These are phyloP conservation scores for Anastrepha obliqua DNA, from an alignment of 1,140 invertebrate species.

Conservation along the genomic window DNA sequence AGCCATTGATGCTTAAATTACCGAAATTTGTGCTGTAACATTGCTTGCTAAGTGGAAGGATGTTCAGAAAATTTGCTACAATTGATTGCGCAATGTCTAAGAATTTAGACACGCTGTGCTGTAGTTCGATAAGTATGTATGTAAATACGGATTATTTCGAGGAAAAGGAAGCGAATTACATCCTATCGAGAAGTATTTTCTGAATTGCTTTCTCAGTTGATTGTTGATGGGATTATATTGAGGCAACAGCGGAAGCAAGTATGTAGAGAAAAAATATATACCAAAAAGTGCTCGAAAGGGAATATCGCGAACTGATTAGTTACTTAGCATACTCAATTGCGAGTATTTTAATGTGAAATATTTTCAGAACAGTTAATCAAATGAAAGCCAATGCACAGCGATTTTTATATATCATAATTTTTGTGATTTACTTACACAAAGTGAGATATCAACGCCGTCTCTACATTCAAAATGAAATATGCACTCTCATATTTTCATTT, in stretches of 20 bases:
- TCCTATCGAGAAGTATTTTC: not conserved
- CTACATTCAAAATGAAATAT: too few relatives aligned
- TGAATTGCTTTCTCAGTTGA: too few relatives aligned
- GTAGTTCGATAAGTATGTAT: not conserved
- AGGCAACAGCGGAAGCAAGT: too few relatives aligned
- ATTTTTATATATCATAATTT: too few relatives aligned
- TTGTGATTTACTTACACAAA: too few relatives aligned
- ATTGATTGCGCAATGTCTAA: slow-evolving; percentile 9
- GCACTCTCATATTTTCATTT: too few relatives aligned
- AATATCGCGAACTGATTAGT: not conserved
- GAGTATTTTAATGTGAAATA: not conserved
- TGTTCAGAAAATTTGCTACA: slow-evolving; percentile 29
- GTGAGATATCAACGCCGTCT: too few relatives aligned
- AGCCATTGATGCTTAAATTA: not conserved
- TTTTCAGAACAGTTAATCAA: not conserved
- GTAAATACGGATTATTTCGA: not conserved
- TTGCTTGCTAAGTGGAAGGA: not conserved
- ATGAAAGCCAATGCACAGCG: not conserved
- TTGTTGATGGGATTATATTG: too few relatives aligned
- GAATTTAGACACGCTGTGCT: not conserved
- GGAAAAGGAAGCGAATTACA: slow-evolving; percentile 9
- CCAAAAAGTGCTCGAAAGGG: too few relatives aligned
- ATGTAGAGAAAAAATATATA: too few relatives aligned
- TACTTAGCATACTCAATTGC: not conserved
- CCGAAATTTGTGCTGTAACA: not conserved